Percentiles rank a stretch among this genome's conserved stretches.
These are phyloP conservation scores for Staurois parvus DNA, from an alignment of 2,797 vertebrate genomes.

Conservation along the genomic window DNA sequence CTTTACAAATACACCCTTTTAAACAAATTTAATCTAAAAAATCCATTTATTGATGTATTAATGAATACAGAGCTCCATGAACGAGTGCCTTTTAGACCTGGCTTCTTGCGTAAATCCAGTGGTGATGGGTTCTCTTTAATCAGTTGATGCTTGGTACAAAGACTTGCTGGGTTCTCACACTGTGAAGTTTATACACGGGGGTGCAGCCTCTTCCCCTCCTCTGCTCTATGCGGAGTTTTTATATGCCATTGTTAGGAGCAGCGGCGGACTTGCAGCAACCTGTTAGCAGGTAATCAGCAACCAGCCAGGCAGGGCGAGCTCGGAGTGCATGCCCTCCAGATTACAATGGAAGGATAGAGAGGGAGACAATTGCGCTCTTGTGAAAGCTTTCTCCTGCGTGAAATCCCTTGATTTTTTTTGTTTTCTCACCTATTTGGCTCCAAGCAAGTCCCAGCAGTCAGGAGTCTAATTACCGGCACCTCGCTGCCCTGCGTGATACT, in stretches of 20 bases:
- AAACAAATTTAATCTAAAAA: too few relatives aligned
- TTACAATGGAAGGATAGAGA: slow-evolving; percentile 50
- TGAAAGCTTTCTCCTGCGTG: slow-evolving; percentile 32
- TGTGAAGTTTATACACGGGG: slow-evolving; percentile 18
- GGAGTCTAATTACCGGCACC: slow-evolving; percentile 17
- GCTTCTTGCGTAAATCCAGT: too few relatives aligned
- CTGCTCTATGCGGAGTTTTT: background rate
- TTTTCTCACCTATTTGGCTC: slow-evolving; percentile 30
- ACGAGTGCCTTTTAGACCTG: too few relatives aligned
- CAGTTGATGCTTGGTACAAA: too few relatives aligned
- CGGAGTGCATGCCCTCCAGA: slow-evolving; percentile 15
- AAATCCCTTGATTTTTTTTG: slow-evolving; percentile 31
- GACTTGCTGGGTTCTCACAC: slow-evolving; percentile 35
- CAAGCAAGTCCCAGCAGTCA: slow-evolving; percentile 8
- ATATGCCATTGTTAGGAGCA: slow-evolving; percentile 1
- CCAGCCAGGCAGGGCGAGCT: slow-evolving; percentile 24
- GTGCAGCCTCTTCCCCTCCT: slow-evolving; percentile 26
- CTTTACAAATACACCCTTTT: too few relatives aligned
- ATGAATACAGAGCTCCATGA: too few relatives aligned
- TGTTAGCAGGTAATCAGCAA: slow-evolving; percentile 36
- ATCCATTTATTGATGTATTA: too few relatives aligned
- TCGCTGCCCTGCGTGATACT: background rate
- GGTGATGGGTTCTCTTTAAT: too few relatives aligned
- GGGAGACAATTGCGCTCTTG: slow-evolving; percentile 48
- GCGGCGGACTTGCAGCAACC: slow-evolving; percentile 32